Base-by-base conservation (phyloP, 2,888 invertebrate genomes). In the Aleiodes testaceus region DNA sequence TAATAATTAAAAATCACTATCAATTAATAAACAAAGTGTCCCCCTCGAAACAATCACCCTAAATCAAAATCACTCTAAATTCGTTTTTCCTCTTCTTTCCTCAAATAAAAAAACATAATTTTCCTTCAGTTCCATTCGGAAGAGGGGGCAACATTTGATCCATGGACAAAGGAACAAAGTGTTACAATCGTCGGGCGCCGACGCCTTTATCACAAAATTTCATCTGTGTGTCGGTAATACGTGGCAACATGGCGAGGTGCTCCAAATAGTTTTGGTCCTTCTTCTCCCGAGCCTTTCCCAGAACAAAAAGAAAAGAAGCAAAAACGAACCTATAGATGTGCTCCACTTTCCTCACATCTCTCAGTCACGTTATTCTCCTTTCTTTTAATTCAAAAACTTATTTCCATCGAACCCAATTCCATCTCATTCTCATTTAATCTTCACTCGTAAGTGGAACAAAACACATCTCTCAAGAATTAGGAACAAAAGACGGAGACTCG, bases 1-100 rank as follows among this genome's bases (percentile, higher is more conserved):
- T 79, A 80, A 83, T 78, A 86, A 84, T 82, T 85, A 84, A 84
- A 84, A 81, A 82, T 85, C 82, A 82, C 85, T 84, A 85, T 81
- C 78, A 55, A 75, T 79, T 81, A 82, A 79, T 82, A 82, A 85
- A 84, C 81, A 83, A 85, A 84, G 82, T 82, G 77, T 82, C 79
- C 72, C 75, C 66, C 63, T 66, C 75, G 66, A 75, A 79, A 70
- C 66, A 59, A 53, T 59, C 71, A 66, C 75, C 69, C 53, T 73
- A 61, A 18, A 44, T 20, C 50, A 55, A 36, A 50, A 26, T 50
- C 44, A 18, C 20, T 6, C 61, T 22, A 47, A 20, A 72, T 64
- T 50, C 14, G 42, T 63, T 64, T 49, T 61, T 67, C 69, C 55
- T 9, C 12, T 7, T 44, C 6, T 42, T 55, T 63, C 52, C 5